A percentile compares a stretch with the other conserved stretches of the same genome.
phyloP scores from a whole-genome alignment of 1,140 invertebrate species.

The Drosophila kurseongensis region DNA sequence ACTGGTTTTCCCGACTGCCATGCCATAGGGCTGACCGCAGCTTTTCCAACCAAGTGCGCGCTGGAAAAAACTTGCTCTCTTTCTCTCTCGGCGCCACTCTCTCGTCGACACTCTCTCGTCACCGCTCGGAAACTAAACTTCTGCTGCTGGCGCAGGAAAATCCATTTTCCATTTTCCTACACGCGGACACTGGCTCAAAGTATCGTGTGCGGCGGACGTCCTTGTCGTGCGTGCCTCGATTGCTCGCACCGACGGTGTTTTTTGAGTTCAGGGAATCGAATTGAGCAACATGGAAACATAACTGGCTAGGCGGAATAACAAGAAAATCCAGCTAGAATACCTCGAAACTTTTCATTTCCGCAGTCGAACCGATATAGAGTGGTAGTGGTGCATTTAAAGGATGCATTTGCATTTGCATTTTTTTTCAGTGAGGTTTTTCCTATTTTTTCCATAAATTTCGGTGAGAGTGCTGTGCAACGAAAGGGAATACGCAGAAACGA shows the following conservation, averaged over 20 bases:
- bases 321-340: slow-evolving; percentile 14
- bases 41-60: slow-evolving; percentile 4
- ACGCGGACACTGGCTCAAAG: slow-evolving; percentile 64
- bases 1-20: slow-evolving; percentile 1
- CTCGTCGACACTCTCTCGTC: not conserved
- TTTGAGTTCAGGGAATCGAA: slow-evolving; percentile 14
- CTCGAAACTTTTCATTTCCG: slow-evolving; percentile 14
- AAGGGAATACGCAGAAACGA: slow-evolving; percentile 41
- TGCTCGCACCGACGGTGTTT: slow-evolving; percentile 57
- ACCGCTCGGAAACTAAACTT: not conserved
- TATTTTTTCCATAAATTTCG: slow-evolving; percentile 14
- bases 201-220: slow-evolving; percentile 73
- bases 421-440: slow-evolving; percentile 22
- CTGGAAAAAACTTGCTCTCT: slow-evolving; percentile 3
- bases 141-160: slow-evolving; percentile 47
- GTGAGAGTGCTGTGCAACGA: slow-evolving; percentile 38
- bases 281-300: slow-evolving; percentile 31
- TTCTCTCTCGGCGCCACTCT: not conserved
- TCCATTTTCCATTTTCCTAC: slow-evolving; percentile 70
- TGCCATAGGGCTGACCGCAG: slow-evolving; percentile 8
- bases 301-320: slow-evolving; percentile 23
- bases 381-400: not conserved
- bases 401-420: not conserved
- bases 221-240: slow-evolving; percentile 71
- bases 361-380: slow-evolving; percentile 20